These are phyloP conservation scores for Phaonia tiefii DNA, from an alignment of 2,888 invertebrate genomes.

Conservation along the genomic window DNA sequence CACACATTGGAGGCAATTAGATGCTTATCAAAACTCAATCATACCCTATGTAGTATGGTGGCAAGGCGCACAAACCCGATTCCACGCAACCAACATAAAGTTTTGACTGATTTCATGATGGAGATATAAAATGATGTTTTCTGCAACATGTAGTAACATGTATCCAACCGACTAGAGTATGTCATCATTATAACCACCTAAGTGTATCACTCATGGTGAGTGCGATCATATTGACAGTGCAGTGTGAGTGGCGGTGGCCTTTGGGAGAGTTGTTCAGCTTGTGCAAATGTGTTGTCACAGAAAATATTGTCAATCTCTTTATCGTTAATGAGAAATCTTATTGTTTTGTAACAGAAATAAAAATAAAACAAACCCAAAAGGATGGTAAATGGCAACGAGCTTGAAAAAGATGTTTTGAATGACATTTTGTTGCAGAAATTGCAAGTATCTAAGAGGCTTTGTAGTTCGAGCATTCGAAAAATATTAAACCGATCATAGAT, in stretches of 20 bases:
- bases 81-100: slow-evolving; percentile 1
- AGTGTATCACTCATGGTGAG: slow-evolving; percentile 20
- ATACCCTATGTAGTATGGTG: slow-evolving; percentile 7
- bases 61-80: neutral
- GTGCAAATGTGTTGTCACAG: slow-evolving; percentile 19
- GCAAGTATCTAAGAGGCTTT: too few species aligned
- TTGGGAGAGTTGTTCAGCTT: slow-evolving; percentile 5
- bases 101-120: slow-evolving; percentile 16
- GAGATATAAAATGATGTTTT: slow-evolving; percentile 9
- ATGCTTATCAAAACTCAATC: slow-evolving; percentile 33
- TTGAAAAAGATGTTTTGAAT: too few species aligned
- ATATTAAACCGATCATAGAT: too few species aligned
- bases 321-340: slow-evolving; percentile 31
- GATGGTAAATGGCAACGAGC: too few species aligned
- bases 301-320: slow-evolving; percentile 28
- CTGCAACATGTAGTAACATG: neutral
- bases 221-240: neutral
- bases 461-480: too few species aligned
- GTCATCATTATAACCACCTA: slow-evolving; percentile 14
- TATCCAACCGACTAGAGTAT: neutral
- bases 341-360: too few species aligned
- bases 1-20: slow-evolving; percentile 18
- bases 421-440: too few species aligned
- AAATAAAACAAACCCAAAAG: too few species aligned
- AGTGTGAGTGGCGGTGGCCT: neutral